These are phyloP conservation scores for Morone saxatilis DNA, from an alignment of 2,113 vertebrate genomes.

Conservation along the genomic window DNA sequence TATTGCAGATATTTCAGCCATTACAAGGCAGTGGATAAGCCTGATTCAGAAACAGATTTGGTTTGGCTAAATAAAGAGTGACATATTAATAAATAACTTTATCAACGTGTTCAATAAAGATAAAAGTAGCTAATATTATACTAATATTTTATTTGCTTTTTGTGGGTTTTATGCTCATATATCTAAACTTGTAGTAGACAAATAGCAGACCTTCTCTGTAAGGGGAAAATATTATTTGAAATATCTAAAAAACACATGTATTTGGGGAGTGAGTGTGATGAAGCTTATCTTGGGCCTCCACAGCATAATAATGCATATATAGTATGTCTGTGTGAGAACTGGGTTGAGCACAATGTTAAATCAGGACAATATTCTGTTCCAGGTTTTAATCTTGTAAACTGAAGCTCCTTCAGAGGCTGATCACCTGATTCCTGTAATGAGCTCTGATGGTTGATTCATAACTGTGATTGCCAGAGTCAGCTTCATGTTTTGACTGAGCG, in stretches of 20 bases:
- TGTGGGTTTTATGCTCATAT: background rate
- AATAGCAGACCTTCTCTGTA: background rate
- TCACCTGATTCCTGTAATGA: slow-evolving; percentile 62
- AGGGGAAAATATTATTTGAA: background rate
- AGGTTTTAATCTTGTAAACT: slow-evolving; percentile 15
- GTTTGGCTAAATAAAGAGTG: no score
- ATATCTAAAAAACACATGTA: background rate
- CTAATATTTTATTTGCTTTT: no score
- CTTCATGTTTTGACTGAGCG: slow-evolving; percentile 48
- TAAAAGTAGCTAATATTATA: background rate
- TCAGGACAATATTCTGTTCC: slow-evolving; percentile 10
- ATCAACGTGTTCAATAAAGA: background rate
- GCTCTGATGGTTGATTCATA: slow-evolving; percentile 58
- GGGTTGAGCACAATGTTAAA: background rate
- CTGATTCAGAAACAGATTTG: background rate
- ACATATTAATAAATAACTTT: background rate
- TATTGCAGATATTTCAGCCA: background rate
- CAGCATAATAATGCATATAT: background rate
- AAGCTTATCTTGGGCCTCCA: background rate
- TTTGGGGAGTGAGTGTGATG: background rate
- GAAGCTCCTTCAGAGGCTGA: slow-evolving; percentile 32
- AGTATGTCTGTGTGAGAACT: background rate
- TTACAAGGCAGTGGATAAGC: background rate
- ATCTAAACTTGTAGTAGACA: slow-evolving; percentile 4
- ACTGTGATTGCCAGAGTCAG: slow-evolving; percentile 50